Conservation (phyloP, 2,888 invertebrate genomes). For the Diaphora mendica region DNA sequence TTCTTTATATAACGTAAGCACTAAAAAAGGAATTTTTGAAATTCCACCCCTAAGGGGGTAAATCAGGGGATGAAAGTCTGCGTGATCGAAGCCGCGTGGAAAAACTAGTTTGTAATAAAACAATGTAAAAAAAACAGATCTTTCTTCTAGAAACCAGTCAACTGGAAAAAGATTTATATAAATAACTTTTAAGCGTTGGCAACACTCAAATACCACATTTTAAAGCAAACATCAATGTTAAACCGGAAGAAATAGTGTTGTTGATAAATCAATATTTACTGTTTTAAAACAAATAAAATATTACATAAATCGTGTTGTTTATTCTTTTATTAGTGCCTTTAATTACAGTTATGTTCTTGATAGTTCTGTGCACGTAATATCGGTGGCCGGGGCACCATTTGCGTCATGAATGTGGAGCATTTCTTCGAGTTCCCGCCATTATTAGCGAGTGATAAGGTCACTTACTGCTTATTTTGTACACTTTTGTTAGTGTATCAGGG, state of each 20-base stretch:
- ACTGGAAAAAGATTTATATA: no score
- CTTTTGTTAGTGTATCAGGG: neutral
- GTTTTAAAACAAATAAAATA: neutral
- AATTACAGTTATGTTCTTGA: neutral
- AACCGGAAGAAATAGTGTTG: neutral
- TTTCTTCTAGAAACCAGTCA: no score
- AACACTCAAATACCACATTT: neutral
- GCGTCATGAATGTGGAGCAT: neutral
- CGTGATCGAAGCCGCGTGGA: no score
- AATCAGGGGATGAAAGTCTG: no score
- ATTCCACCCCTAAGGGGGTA: no score
- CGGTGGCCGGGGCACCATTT: neutral
- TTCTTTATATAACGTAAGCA: no score
- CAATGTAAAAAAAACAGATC: no score
- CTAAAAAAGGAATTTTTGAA: no score
- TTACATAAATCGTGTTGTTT: neutral
- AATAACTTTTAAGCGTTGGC: no score
- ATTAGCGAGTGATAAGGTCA: constrained; percentile 3
- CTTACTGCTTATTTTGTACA: neutral
- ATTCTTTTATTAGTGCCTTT: neutral
- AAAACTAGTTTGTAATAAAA: no score
- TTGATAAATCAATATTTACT: neutral
- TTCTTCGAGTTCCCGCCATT: neutral
- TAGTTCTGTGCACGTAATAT: neutral
- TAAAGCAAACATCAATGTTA: neutral